phyloP scores from a whole-genome alignment of 2,888 invertebrate species.

The Philonicus albiceps region DNA sequence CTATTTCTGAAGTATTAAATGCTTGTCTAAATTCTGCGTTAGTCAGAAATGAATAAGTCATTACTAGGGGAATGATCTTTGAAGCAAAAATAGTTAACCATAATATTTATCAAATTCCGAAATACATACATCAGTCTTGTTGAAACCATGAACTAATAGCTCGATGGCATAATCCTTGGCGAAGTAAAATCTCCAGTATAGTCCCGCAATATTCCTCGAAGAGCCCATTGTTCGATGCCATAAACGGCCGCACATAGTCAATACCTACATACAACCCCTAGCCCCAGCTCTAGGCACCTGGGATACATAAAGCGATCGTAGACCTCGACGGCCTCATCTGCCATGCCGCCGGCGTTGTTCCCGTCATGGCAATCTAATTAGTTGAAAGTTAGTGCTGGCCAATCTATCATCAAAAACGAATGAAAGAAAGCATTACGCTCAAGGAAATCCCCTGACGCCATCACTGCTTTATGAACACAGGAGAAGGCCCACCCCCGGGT shows the following conservation, averaged over 20 bases:
- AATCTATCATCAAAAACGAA: conserved; percentile 23
- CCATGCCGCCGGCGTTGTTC: conserved; percentile 32
- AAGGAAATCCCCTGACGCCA: conserved; percentile 28
- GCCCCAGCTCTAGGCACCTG: neutral
- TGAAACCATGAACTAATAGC: neutral
- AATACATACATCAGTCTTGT: neutral
- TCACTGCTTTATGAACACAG: neutral
- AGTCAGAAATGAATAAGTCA: neutral
- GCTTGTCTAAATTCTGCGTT: neutral
- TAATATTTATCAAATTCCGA: neutral
- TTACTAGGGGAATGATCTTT: neutral
- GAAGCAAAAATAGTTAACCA: neutral
- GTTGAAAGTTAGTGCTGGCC: conserved; percentile 17
- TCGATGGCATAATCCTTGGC: neutral
- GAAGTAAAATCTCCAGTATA: neutral
- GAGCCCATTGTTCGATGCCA: neutral
- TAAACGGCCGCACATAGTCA: neutral
- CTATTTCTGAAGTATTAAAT: neutral
- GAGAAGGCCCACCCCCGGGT: neutral
- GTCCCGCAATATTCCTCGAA: neutral
- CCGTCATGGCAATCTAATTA: conserved; percentile 39
- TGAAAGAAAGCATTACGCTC: neutral
- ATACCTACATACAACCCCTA: neutral
- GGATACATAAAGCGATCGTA: conserved; percentile 30
- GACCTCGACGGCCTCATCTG: conserved; percentile 30